Percentiles rank a stretch among this genome's conserved stretches.
These are phyloP conservation scores for Gnatocerus cornutus DNA, from an alignment of 2,888 invertebrate species.

Conservation along the genomic window DNA sequence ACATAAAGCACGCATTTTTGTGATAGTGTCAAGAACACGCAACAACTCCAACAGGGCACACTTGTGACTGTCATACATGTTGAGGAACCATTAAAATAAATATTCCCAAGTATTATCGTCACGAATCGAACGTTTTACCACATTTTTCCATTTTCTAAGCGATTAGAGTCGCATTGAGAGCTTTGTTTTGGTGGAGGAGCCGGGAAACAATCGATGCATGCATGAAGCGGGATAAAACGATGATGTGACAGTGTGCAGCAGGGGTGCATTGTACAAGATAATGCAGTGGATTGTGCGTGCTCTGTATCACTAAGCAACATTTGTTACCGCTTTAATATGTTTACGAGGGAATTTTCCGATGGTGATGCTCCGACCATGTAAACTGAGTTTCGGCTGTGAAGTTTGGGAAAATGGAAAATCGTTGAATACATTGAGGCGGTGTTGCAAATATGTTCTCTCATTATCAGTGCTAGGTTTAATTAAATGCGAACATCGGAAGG, in stretches of 20 bases:
- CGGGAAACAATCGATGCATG: constrained; percentile 8
- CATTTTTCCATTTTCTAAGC: neutral
- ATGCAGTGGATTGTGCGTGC: constrained; percentile 4
- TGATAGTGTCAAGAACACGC: constrained; percentile 17
- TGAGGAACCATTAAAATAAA: constrained; percentile 19
- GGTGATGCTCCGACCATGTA: neutral
- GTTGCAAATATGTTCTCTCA: too few relatives aligned
- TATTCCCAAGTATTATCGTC: constrained; percentile 22
- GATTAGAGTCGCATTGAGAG: neutral
- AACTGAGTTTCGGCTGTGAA: too few relatives aligned
- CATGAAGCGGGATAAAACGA: too few relatives aligned
- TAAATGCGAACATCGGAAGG: too few relatives aligned
- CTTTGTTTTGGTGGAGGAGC: neutral
- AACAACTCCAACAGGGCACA: neutral
- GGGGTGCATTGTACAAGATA: constrained; percentile 6
- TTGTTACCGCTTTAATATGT: constrained; percentile 2
- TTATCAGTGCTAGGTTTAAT: too few relatives aligned
- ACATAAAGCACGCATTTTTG: constrained; percentile 28
- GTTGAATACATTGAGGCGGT: too few relatives aligned
- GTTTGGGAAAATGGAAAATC: too few relatives aligned
- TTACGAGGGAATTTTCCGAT: neutral
- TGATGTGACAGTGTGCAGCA: neutral
- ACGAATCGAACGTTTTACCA: constrained; percentile 13
- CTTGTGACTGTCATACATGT: constrained; percentile 17
- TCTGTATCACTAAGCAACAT: constrained; percentile 8